phyloP scores from a whole-genome alignment of 1,140 invertebrate species.

The Gonioctena quinquepunctata region DNA sequence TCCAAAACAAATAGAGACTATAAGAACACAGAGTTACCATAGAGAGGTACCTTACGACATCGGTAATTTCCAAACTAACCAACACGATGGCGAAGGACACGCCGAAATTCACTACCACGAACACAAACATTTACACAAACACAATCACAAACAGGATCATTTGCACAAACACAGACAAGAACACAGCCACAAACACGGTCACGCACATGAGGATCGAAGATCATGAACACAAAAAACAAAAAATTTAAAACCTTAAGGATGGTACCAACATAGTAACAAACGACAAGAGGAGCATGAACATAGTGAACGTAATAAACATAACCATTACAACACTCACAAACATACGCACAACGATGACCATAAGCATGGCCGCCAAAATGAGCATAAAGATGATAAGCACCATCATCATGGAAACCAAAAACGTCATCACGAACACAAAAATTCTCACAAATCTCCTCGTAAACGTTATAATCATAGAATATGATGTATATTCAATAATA shows the following conservation, averaged over 20 bases:
- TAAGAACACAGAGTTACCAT: conserved; percentile 25
- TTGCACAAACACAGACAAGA: conserved; percentile 23
- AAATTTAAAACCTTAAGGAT: too few relatives aligned
- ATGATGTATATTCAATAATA: too few relatives aligned
- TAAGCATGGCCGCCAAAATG: conserved; percentile 28
- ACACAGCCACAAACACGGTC: conserved; percentile 16
- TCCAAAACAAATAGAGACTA: conserved; percentile 36
- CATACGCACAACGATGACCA: conserved; percentile 30
- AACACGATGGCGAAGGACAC: conserved; percentile 18
- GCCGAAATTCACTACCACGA: conserved; percentile 29
- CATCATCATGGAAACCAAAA: not conserved
- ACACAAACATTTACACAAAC: conserved; percentile 28
- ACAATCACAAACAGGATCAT: conserved; percentile 24
- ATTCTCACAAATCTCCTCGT: too few relatives aligned
- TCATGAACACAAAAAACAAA: conserved; percentile 22
- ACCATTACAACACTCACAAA: conserved; percentile 25
- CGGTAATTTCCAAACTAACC: not conserved
- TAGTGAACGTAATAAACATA: conserved; percentile 21
- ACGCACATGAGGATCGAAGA: conserved; percentile 13
- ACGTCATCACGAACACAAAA: not conserved
- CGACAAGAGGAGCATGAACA: conserved; percentile 18
- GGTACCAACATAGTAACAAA: not conserved
- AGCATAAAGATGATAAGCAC: conserved; percentile 25
- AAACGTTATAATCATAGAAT: too few relatives aligned
- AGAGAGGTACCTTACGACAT: not conserved